A percentile compares a stretch with the other conserved stretches of the same genome.
phyloP scores from a whole-genome alignment of 2,113 vertebrate genomes.

The Ia io region DNA sequence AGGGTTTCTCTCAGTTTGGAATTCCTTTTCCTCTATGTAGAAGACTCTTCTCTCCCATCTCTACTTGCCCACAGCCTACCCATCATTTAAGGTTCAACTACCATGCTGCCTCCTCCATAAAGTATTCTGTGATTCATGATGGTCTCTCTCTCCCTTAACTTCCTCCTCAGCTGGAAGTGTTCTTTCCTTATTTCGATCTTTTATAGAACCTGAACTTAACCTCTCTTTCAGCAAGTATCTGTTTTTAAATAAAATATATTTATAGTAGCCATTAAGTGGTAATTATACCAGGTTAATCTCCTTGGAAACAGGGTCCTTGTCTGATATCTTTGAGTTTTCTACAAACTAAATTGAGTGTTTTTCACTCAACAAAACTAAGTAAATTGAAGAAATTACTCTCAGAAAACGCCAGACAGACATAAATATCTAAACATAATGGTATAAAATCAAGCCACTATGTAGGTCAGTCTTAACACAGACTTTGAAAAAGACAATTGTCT shows the following conservation, averaged over 20 bases:
- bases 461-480: not conserved
- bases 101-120: not conserved
- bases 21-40: not conserved
- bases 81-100: not conserved
- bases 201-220: not conserved
- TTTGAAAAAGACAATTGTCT: not conserved
- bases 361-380: constrained; percentile 15
- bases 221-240: not conserved
- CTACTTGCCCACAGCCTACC: not conserved
- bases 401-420: constrained; percentile 23
- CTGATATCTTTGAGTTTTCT: constrained; percentile 43
- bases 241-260: constrained; percentile 52
- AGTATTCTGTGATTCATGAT: not conserved
- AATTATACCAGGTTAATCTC: constrained; percentile 35
- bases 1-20: not conserved
- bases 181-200: not conserved
- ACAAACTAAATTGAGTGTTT: constrained; percentile 22
- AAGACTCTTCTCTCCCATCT: not conserved
- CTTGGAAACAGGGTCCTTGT: constrained; percentile 34
- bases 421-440: constrained; percentile 19
- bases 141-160: not conserved
- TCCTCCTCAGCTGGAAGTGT: not conserved
- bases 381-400: constrained; percentile 10
- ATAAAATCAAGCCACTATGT: not conserved
- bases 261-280: constrained; percentile 41